Evolutionary conservation across 2,888 invertebrate species (phyloP), one percentile per base, ranked within the genome.

Genomic region (Hydrotaea cyrtoneurina): DNA sequence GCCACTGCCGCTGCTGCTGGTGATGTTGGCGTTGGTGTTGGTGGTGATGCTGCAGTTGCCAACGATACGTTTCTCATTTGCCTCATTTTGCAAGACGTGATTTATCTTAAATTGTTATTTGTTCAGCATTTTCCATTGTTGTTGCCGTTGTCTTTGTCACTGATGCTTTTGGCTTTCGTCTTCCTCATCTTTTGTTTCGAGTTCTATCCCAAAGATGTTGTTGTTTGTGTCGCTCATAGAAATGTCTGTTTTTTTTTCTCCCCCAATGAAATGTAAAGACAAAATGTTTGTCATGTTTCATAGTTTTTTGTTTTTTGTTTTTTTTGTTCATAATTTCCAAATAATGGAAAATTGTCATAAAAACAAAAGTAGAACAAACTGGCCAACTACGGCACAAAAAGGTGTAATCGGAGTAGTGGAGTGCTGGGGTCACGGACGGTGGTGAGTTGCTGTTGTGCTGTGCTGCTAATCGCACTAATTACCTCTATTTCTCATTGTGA

Each of bases 101-200:
- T 84, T 84, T 84, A 84, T 84, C 78, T 84, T 81, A 81, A 84
- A 84, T 84, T 84, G 84, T 78, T 84, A 80, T 84, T 80, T 78
- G 83, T 78, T 84, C 80, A 80, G 69, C 66, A 31, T 62, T 72
- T 62, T 53, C 73, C 74, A 73, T 0, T 69, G 39, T 10, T 39
- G 15, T 39, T 66, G 39, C 17, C 31, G 64, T 36, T 66, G 10
- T 39, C 21, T 11, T 43, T 66, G 31, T 31, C 11, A 15, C 59
- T 43, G 8, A 15, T 69, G 46, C 43, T 66, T 10, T 43, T 64
- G 31, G n/a, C 21, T 23, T 59, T 59, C 21, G 17, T 26, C 15
- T 59, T 59, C 59, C 0, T 23, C 8, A 3, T 46, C 69, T 69
- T 26, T 69, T 66, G 39, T 39, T 17, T 43, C 17, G 10, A 19